Percentiles rank a stretch among this genome's conserved stretches.
phyloP scores from a whole-genome alignment of 2,113 vertebrate species.

The Cyprinodon variegatus region DNA sequence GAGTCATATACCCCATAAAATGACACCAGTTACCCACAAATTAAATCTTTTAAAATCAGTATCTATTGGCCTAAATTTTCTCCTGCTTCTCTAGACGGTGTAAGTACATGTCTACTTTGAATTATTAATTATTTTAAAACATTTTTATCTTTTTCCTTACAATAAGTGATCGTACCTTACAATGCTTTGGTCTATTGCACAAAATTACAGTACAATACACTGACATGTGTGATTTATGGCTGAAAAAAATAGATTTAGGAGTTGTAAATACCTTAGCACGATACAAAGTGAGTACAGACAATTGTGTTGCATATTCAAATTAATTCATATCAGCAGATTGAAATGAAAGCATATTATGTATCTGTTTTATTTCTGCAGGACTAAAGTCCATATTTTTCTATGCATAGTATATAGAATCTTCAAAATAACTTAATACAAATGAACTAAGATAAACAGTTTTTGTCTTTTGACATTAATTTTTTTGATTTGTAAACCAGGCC shows the following conservation, averaged over 20 bases:
- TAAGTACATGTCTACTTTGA: background rate
- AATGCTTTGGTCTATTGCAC: background rate
- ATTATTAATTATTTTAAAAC: background rate
- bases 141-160: background rate
- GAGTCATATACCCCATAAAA: background rate
- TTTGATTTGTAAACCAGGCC: too few relatives aligned
- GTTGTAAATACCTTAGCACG: background rate
- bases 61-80: background rate
- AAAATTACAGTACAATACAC: background rate
- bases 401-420: too few relatives aligned
- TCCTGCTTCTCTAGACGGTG: background rate
- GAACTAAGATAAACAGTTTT: too few relatives aligned
- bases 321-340: too few relatives aligned
- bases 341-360: too few relatives aligned
- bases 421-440: too few relatives aligned
- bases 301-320: too few relatives aligned
- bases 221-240: background rate
- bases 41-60: background rate
- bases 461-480: too few relatives aligned
- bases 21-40: background rate
- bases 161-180: background rate
- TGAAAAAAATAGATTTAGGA: background rate
- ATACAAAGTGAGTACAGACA: background rate
- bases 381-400: background rate
- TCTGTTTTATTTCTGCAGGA: background rate